A percentile compares a stretch with the other conserved stretches of the same genome.
Evolutionary conservation across 92 coral and sea anemone genomes (phyloP).

Genomic region (Desmophyllum pertusum): DNA sequence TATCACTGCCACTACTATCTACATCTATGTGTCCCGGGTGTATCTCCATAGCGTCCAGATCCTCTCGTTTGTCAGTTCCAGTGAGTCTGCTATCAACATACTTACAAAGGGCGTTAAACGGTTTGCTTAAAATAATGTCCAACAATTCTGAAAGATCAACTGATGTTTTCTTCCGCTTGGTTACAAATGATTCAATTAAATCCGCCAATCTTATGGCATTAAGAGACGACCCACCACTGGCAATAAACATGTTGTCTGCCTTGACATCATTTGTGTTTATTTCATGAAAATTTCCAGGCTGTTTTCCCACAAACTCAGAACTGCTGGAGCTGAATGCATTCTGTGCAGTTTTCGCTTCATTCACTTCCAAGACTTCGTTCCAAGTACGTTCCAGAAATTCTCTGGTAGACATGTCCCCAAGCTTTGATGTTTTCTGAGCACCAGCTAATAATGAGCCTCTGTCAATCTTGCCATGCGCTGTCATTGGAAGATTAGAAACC

Average conservation of each 20-base stretch:
- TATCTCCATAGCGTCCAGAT: not conserved
- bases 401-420: constrained; percentile 21
- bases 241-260: constrained; percentile 64
- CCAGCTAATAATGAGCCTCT: constrained; percentile 45
- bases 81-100: constrained; percentile 53
- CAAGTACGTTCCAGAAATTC: constrained; percentile 47
- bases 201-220: constrained; percentile 77
- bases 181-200: constrained; percentile 72
- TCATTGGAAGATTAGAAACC: constrained; percentile 74
- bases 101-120: constrained; percentile 69
- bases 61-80: not conserved
- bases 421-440: not conserved
- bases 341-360: not conserved
- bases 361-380: constrained; percentile 22
- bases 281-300: not conserved
- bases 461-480: constrained; percentile 91
- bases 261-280: not conserved
- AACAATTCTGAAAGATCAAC: constrained; percentile 64
- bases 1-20: not conserved
- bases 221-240: constrained; percentile 83
- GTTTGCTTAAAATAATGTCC: constrained; percentile 72
- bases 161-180: constrained; percentile 19
- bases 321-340: not conserved
- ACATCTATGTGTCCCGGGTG: not conserved
- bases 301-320: not conserved